Conservation (phyloP, 2,113 vertebrate species). For the Pholis gunnellus region DNA sequence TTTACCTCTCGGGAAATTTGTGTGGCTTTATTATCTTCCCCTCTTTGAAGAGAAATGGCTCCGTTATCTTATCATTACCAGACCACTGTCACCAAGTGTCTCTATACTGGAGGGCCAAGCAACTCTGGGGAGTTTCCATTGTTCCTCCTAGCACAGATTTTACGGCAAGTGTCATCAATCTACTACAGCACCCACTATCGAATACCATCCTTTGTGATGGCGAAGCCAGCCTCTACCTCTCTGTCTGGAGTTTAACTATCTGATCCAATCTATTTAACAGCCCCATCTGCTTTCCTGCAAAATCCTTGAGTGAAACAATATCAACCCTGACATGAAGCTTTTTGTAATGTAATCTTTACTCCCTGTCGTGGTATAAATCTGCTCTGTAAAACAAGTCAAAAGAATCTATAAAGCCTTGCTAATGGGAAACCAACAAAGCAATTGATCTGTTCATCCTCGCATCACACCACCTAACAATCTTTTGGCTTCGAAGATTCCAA, state of each 20-base stretch:
- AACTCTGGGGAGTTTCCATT: slow-evolving; percentile 4
- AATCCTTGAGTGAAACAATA: slow-evolving; percentile 24
- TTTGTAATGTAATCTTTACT: slow-evolving; percentile 4
- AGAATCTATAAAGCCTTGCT: slow-evolving; percentile 11
- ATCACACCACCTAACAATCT: neutral
- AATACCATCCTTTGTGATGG: slow-evolving; percentile 34
- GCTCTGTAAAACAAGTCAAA: slow-evolving; percentile 14
- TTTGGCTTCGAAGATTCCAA: neutral
- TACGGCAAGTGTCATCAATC: slow-evolving; percentile 24
- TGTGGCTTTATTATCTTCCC: slow-evolving; percentile 4
- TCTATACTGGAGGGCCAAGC: neutral
- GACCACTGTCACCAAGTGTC: neutral
- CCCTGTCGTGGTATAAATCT: neutral
- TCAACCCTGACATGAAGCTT: slow-evolving; percentile 15
- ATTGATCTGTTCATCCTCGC: neutral
- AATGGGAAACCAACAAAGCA: slow-evolving; percentile 25
- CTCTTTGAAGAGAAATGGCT: slow-evolving; percentile 17
- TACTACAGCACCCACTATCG: slow-evolving; percentile 9
- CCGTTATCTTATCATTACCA: slow-evolving; percentile 29
- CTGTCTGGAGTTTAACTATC: slow-evolving; percentile 37
- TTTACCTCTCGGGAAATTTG: neutral
- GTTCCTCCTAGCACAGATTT: slow-evolving; percentile 12
- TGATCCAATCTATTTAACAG: slow-evolving; percentile 42
- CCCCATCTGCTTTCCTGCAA: slow-evolving; percentile 40
- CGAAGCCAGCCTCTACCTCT: slow-evolving; percentile 28